These are phyloP conservation scores for Drosophila nigritarsus DNA, from an alignment of 2,888 invertebrate species.

Conservation along the genomic window DNA sequence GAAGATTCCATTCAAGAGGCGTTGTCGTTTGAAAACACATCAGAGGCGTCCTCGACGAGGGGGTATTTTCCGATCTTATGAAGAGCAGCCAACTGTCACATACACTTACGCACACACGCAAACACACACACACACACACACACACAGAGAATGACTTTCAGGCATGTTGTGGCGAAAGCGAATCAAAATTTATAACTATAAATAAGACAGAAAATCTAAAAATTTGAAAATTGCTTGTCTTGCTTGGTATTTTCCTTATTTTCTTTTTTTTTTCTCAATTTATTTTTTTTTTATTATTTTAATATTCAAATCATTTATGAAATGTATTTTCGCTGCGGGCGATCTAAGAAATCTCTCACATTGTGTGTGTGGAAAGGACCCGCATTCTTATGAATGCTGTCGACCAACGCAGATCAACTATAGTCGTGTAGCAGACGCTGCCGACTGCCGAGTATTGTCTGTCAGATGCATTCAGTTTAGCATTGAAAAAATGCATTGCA, in stretches of 20 bases:
- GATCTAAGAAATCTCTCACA: conserved; percentile 52
- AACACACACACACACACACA: neutral
- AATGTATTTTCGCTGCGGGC: conserved; percentile 55
- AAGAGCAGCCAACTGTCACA: conserved; percentile 2
- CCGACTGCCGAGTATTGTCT: conserved; percentile 18
- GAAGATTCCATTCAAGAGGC: conserved; percentile 53
- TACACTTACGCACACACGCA: neutral
- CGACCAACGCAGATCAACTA: conserved; percentile 33
- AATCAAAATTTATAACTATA: conserved; percentile 70
- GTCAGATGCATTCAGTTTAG: conserved; percentile 52
- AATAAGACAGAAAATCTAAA: conserved; percentile 64
- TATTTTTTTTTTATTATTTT: conserved; percentile 47
- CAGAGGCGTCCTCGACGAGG: conserved; percentile 36
- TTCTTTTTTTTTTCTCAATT: conserved; percentile 29
- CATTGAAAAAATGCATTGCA: conserved; percentile 77
- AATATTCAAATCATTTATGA: conserved; percentile 68
- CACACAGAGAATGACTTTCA: conserved; percentile 20
- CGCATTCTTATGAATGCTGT: conserved; percentile 52
- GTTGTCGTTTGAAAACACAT: conserved; percentile 23
- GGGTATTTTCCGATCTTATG: conserved; percentile 3
- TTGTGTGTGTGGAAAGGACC: conserved; percentile 51
- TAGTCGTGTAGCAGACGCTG: conserved; percentile 10
- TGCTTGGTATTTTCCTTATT: conserved; percentile 46
- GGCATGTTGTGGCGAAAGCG: conserved; percentile 62
- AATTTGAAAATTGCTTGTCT: conserved; percentile 62